Evolutionary conservation across 2,113 vertebrate species (phyloP).

Genomic region (Puffinus mauretanicus): DNA sequence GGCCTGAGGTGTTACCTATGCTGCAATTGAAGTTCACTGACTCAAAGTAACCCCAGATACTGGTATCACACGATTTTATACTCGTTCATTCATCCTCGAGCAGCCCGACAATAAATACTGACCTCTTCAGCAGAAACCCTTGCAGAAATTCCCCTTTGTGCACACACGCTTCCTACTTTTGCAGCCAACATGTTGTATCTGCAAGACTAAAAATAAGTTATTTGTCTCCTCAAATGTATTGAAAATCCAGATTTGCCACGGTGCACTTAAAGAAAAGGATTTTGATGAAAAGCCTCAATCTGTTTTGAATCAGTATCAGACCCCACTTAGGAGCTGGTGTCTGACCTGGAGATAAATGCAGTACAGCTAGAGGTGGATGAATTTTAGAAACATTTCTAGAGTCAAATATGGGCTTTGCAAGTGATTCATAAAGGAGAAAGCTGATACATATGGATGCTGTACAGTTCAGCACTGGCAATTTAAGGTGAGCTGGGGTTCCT

Average conservation of each 20-base stretch:
- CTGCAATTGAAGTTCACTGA: slow-evolving; percentile 29
- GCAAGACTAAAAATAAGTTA: not conserved
- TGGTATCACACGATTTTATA: not conserved
- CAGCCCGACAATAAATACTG: not conserved
- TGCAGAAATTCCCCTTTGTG: not conserved
- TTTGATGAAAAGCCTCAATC: not conserved
- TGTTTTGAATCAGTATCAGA: slow-evolving; percentile 4
- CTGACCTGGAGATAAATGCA: not conserved
- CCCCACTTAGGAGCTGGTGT: not conserved
- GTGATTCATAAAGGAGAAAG: not conserved
- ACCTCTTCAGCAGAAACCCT: not conserved
- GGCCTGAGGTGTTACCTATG: slow-evolving; percentile 51
- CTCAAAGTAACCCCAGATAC: slow-evolving; percentile 39
- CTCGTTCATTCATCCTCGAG: not conserved
- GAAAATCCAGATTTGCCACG: not conserved
- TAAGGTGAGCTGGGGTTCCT: not conserved
- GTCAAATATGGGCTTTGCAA: not conserved
- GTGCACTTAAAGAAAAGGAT: not conserved
- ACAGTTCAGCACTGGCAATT: not conserved
- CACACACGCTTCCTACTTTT: not conserved
- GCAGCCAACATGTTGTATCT: not conserved
- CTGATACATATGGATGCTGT: not conserved
- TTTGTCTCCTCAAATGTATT: not conserved
- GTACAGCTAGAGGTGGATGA: not conserved
- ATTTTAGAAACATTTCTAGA: not conserved